Evolutionary conservation across 2,888 invertebrate species (phyloP).

Genomic region (Flexamia atlantica): DNA sequence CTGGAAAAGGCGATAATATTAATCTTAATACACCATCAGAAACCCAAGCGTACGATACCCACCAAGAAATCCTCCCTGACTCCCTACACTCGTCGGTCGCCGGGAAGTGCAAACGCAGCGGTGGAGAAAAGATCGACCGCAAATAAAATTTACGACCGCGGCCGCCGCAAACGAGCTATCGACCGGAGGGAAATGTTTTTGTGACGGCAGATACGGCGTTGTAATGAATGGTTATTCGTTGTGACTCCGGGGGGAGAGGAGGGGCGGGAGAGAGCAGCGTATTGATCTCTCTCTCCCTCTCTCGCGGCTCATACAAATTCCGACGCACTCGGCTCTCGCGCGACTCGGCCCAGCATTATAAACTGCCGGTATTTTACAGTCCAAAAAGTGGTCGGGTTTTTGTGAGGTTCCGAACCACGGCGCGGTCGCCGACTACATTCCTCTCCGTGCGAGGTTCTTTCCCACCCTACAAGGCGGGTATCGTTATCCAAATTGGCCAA

Average conservation of each 20-base stretch:
- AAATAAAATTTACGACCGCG: slow-evolving; percentile 40
- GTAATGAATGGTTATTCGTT: slow-evolving; percentile 54
- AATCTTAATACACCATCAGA: too few relatives aligned
- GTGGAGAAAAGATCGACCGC: slow-evolving; percentile 15
- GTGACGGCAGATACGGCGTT: slow-evolving; percentile 49
- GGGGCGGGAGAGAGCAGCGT: slow-evolving; percentile 6
- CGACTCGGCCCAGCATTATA: slow-evolving; percentile 17
- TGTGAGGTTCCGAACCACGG: slow-evolving; percentile 20
- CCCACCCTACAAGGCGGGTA: slow-evolving; percentile 1
- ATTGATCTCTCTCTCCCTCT: slow-evolving; percentile 11
- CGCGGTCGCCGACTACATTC: slow-evolving; percentile 16
- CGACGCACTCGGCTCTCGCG: not conserved
- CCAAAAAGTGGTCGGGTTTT: slow-evolving; percentile 43
- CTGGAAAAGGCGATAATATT: too few relatives aligned
- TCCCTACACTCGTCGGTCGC: too few relatives aligned
- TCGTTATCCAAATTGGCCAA: slow-evolving; percentile 4
- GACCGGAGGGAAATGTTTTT: slow-evolving; percentile 45
- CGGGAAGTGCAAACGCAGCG: not conserved
- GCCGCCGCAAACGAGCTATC: not conserved
- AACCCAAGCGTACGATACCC: too few relatives aligned
- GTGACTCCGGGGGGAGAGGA: not conserved
- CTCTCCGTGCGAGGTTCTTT: slow-evolving; percentile 10
- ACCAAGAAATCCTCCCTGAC: too few relatives aligned
- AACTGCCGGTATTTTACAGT: slow-evolving; percentile 37
- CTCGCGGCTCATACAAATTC: slow-evolving; percentile 33